phyloP scores from a whole-genome alignment of 2,113 vertebrate genomes.

The Nothoprocta pentlandii region DNA sequence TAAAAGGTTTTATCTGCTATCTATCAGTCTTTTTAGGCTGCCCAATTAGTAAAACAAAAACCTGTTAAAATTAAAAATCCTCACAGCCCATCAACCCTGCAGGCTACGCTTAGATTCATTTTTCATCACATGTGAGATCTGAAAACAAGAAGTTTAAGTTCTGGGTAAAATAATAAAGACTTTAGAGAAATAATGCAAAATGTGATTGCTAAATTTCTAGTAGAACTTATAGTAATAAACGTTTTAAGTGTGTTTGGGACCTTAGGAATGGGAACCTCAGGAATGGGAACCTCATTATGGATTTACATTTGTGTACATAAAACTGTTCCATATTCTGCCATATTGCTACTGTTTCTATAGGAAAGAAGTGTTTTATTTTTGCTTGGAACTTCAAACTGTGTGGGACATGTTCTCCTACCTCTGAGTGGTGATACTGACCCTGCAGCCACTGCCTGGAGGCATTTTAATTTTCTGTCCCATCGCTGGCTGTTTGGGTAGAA shows the following conservation, averaged over 20 bases:
- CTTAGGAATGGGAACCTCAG: too few species aligned
- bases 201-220: neutral
- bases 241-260: too few species aligned
- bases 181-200: neutral
- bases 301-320: too few species aligned
- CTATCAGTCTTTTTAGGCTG: neutral
- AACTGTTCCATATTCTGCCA: too few species aligned
- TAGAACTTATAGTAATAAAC: neutral
- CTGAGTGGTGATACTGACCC: neutral
- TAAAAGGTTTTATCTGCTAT: neutral
- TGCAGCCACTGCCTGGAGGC: neutral
- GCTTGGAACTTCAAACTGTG: neutral
- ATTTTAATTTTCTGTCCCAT: neutral
- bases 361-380: too few species aligned
- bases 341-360: too few species aligned
- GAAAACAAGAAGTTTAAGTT: neutral
- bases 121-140: neutral
- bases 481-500: neutral
- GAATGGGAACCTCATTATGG: too few species aligned
- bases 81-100: neutral
- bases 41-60: neutral
- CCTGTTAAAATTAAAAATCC: neutral
- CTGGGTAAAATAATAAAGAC: neutral
- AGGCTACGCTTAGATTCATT: neutral
- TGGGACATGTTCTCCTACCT: too few species aligned